Conservation (phyloP, 2,113 vertebrate genomes). For the Tragelaphus strepsiceros region DNA sequence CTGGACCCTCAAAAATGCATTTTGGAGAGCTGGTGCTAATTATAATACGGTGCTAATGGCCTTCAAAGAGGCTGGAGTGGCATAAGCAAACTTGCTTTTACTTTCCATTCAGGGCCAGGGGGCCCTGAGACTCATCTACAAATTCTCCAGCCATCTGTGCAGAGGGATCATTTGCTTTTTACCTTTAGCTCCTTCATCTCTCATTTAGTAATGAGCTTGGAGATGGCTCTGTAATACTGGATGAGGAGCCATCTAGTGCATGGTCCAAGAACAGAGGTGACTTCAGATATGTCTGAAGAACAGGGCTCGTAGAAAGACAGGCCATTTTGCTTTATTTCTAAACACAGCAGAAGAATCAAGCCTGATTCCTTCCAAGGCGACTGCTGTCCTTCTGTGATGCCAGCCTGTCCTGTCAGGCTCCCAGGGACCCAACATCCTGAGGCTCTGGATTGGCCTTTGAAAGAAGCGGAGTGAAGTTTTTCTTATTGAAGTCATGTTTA, state of each 20-base stretch:
- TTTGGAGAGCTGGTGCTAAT: not conserved
- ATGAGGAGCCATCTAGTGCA: not conserved
- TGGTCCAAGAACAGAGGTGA: not conserved
- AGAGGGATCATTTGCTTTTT: not conserved
- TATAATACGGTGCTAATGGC: not conserved
- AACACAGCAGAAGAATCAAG: too few relatives aligned
- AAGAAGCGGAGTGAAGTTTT: not conserved
- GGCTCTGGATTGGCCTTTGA: not conserved
- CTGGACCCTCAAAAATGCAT: not conserved
- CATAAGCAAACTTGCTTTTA: not conserved
- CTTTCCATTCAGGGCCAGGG: not conserved
- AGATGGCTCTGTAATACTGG: not conserved
- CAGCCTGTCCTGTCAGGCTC: not conserved
- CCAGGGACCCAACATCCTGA: not conserved
- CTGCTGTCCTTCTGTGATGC: accelerated
- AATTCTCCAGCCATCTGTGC: conserved; percentile 3
- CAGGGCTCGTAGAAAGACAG: not conserved
- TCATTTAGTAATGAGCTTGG: not conserved
- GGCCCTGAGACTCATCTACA: not conserved
- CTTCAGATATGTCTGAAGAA: not conserved
- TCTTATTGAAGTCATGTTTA: not conserved
- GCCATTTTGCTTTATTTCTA: not conserved
- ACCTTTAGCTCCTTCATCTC: not conserved
- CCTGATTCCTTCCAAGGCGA: accelerated
- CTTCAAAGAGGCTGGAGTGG: not conserved